phyloP scores from a whole-genome alignment of 2,113 vertebrate genomes.

The Crotalus helleri region DNA sequence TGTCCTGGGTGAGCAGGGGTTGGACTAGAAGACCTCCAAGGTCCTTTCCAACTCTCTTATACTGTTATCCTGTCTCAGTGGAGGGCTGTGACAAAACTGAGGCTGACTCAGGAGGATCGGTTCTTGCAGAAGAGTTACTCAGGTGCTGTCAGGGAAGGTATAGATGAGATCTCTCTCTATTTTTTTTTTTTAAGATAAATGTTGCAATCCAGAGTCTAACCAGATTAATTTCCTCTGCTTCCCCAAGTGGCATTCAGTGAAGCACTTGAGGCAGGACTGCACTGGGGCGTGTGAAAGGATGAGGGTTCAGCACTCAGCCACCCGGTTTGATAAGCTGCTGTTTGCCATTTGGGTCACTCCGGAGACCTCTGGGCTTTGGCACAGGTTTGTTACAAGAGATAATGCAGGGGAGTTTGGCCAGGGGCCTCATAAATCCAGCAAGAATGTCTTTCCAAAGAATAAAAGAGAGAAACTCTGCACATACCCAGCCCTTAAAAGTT shows the following conservation, averaged over 20 bases:
- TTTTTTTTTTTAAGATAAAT: not conserved
- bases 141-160: not conserved
- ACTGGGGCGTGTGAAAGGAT: not conserved
- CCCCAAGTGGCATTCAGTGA: slow-evolving; percentile 37
- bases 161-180: too few relatives aligned
- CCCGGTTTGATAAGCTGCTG: slow-evolving; percentile 28
- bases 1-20: not conserved
- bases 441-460: slow-evolving; percentile 1
- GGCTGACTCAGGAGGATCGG: not conserved
- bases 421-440: slow-evolving; percentile 47
- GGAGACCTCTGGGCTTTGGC: slow-evolving; percentile 39
- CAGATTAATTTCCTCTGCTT: slow-evolving; percentile 24
- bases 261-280: slow-evolving; percentile 26
- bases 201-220: slow-evolving; percentile 10
- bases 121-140: not conserved
- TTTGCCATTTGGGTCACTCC: slow-evolving; percentile 26
- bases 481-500: slow-evolving; percentile 14
- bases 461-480: slow-evolving; percentile 17
- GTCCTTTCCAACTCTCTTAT: not conserved
- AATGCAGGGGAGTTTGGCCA: slow-evolving; percentile 47
- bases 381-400: slow-evolving; percentile 44
- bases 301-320: not conserved
- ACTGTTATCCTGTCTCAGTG: not conserved
- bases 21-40: not conserved
- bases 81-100: not conserved